Evolutionary conservation across 2,797 vertebrate genomes (phyloP).

Genomic region (Phalanger gymnotis): DNA sequence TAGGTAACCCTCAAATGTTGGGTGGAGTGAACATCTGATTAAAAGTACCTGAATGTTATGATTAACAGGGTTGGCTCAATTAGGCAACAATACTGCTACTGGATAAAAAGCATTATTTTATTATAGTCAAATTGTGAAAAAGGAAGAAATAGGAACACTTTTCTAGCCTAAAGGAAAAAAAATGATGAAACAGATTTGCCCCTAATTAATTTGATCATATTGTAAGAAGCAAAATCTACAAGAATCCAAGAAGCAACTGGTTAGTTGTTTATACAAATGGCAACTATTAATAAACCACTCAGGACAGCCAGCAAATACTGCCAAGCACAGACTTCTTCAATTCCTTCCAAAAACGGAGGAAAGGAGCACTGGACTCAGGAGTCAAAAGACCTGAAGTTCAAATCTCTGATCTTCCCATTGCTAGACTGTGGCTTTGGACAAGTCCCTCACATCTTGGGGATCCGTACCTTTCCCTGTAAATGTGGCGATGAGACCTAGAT

Average conservation of each 20-base stretch:
- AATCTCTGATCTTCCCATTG: not conserved
- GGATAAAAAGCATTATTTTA: not conserved
- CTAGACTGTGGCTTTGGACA: not conserved
- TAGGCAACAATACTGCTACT: not conserved
- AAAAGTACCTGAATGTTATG: not conserved
- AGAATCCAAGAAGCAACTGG: not conserved
- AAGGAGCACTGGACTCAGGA: not conserved
- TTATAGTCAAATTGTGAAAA: not conserved
- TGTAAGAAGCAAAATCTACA: not conserved
- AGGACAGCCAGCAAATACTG: not conserved
- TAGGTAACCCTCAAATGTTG: not conserved
- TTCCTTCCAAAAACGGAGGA: not conserved
- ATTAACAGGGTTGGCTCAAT: not conserved
- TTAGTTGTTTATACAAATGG: not conserved
- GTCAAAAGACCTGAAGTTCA: not conserved
- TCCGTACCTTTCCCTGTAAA: not conserved
- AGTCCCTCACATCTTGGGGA: not conserved
- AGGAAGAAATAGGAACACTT: not conserved
- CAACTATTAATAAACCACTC: not conserved
- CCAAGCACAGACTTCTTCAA: not conserved
- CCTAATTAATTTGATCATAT: not conserved
- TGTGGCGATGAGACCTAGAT: not conserved
- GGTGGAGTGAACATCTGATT: not conserved
- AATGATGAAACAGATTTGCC: not conserved
- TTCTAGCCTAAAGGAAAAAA: not conserved